Evolutionary conservation across 2,797 vertebrate species (phyloP).

Genomic region (Malacoraja senta): DNA sequence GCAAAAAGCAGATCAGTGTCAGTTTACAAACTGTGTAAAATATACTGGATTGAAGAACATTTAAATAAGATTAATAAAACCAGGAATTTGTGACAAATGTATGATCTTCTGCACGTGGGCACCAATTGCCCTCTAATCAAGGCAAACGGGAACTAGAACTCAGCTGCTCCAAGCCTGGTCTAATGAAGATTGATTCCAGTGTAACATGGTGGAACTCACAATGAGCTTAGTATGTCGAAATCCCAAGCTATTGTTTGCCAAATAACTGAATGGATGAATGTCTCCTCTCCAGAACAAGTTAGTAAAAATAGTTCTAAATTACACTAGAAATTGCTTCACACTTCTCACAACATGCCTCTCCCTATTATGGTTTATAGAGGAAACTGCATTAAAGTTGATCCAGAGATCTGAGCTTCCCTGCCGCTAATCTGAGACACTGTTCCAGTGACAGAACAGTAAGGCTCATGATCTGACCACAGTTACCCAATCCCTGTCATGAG

Average conservation of each 20-base stretch:
- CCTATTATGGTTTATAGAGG: not conserved
- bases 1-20: not conserved
- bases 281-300: not conserved
- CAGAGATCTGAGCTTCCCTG: not conserved
- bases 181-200: no score
- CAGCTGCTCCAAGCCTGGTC: no score
- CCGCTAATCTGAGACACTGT: not conserved
- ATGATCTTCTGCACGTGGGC: no score
- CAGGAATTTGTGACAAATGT: not conserved
- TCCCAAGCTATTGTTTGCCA: not conserved
- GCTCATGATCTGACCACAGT: no score
- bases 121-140: no score
- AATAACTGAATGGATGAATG: not conserved
- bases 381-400: not conserved
- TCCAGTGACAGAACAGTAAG: no score
- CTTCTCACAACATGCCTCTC: not conserved
- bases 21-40: not conserved
- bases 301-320: conserved; percentile 1
- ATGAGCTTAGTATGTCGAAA: no score
- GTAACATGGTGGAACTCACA: no score
- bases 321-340: not conserved
- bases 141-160: no score
- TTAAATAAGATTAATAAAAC: not conserved
- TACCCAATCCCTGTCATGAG: no score
- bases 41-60: not conserved